Conservation (phyloP, 1,140 invertebrate species). For the Tetragonula clypearis region DNA sequence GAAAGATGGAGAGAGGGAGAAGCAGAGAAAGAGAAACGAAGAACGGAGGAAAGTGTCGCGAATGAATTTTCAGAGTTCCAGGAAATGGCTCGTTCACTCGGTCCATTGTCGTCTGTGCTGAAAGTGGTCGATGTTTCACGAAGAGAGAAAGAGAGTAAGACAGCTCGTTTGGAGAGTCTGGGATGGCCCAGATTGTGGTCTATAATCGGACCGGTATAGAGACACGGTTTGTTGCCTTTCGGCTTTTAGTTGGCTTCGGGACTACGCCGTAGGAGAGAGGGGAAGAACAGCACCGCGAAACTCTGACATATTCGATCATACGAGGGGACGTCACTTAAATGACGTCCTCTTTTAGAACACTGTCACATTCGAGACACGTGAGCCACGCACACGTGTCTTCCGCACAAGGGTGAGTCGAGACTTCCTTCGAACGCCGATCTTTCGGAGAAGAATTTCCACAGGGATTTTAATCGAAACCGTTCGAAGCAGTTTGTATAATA, state of each 20-base stretch:
- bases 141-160: neutral
- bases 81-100: constrained; percentile 40
- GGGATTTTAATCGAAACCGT: neutral
- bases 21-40: neutral
- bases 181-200: constrained; percentile 75
- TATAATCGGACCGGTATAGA: constrained; percentile 72
- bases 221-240: constrained; percentile 68
- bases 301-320: constrained; percentile 51
- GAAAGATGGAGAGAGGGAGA: neutral
- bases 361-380: constrained; percentile 21
- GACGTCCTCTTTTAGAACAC: constrained; percentile 43
- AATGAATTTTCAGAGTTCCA: constrained; percentile 42
- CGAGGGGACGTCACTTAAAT: constrained; percentile 40
- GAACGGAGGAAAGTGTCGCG: neutral
- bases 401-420: neutral
- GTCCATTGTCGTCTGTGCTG: constrained; percentile 49
- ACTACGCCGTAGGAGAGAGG: neutral
- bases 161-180: constrained; percentile 46
- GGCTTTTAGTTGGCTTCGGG: constrained; percentile 51
- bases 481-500: too few species aligned
- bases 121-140: constrained; percentile 42
- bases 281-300: constrained; percentile 5
- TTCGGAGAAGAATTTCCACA: neutral
- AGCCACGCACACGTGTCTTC: constrained; percentile 25
- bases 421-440: neutral